Evolutionary conservation across 1,140 invertebrate genomes (phyloP), one percentile per base, ranked within the genome.

Genomic region (Meteorus sp.): DNA sequence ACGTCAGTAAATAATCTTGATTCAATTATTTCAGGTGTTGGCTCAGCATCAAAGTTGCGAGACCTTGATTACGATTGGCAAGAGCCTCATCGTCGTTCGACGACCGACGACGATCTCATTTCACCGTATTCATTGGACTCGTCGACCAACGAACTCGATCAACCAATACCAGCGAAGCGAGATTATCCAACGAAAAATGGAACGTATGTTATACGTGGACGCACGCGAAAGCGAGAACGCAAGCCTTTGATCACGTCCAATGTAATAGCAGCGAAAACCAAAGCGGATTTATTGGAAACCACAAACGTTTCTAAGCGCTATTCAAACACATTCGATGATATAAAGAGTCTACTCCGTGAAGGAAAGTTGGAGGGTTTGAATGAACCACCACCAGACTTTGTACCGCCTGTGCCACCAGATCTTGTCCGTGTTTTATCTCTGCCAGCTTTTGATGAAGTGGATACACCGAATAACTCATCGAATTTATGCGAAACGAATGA

Each of bases 311-410:
- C 29, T 50, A 88, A 88, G 70, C 85, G 88, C 62, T 88, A 87
- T 74, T 89, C 87, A 65, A 88, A 86, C 37, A 90, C 89, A 1
- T 91, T 91, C 74, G 88, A 90, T 78, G 89, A 90, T 65, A 89
- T 91, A 60, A 88, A 88, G 66, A 88, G 87, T 31, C 71, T 91
- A 41, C 81, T 90, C 43, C 86, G 86, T 68, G 77, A 79, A 3
- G 71, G 66, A n/a, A 74, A 74, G 39, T 57, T 79, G 31, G 83
- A 85, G 56, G 81, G 80, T 2, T 53, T 84, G 25, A 77, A 81
- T 63, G 82, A 84, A 47, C 78, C 80, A 0, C 83, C 83, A 5
- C 76, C 78, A 1, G 80, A 82, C 29, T 84, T 83, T 59, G 68
- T 74, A 2, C 74, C 83, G 1, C 73, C 80, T 1, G 68, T 79